Evolutionary conservation across 2,888 invertebrate species (phyloP), one percentile per base, ranked within the genome.

Genomic region (Tromatobia lineatoria): DNA sequence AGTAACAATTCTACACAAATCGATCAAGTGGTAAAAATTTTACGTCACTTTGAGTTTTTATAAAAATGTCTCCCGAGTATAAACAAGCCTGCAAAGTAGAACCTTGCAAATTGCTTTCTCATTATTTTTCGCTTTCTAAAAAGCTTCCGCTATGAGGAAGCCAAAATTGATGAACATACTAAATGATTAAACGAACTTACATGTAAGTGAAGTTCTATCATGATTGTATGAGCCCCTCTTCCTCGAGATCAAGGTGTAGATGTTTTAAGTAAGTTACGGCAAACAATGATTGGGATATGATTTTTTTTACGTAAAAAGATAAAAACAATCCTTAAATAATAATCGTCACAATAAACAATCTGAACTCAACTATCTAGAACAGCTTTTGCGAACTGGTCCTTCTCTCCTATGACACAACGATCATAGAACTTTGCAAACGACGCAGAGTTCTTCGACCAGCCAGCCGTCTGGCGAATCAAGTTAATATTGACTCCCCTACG

Each of bases 171-270:
- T n/a, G n/a, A n/a, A n/a, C n/a, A n/a, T n/a, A n/a, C n/a, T n/a
- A n/a, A n/a, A n/a, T n/a, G n/a, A n/a, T n/a, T n/a, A n/a, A n/a
- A n/a, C n/a, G n/a, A n/a, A 57, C 10, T 57, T 57, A 57, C 25
- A 10, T 23, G 57, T 50, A 50, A 50, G 50, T 50, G 18, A n/a
- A 18, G 50, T 50, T 50, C 18, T 18, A 50, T 18, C 50, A 50
- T 50, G 18, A 50, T 18, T 50, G 57, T 77, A 77, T 57, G 67
- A 13, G 76, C 42, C 47, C 76, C 45, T 69, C 76, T 77, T 77
- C 67, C 75, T 75, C 66, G 64, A 75, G 64, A 66, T 75, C 75
- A 75, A 50, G 64, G 38, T 59, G 66, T 75, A 66, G 76, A 66
- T 75, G 52, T 75, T 75, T 64, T 54, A 66, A 66, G 64, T 34